phyloP scores from a whole-genome alignment of 2,888 invertebrate species.

The Polymixis lichenea region DNA sequence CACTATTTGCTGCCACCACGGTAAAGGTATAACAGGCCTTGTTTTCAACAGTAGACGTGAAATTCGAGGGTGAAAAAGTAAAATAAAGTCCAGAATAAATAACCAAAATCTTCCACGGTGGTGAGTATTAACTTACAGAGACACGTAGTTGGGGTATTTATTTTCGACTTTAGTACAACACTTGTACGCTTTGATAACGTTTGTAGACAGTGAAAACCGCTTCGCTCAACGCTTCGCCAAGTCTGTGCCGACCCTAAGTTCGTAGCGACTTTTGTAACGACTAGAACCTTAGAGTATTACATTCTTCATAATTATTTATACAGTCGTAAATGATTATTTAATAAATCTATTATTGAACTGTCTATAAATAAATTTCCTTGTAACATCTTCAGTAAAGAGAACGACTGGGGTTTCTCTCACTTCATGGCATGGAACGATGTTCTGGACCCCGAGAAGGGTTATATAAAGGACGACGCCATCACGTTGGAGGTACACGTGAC shows the following conservation, averaged over 20 bases:
- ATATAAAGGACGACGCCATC: conserved; percentile 97
- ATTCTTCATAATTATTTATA: background rate
- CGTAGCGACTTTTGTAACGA: background rate
- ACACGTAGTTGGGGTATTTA: background rate
- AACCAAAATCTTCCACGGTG: background rate
- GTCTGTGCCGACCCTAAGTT: background rate
- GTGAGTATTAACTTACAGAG: too few relatives aligned
- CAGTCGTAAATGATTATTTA: background rate
- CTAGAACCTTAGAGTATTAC: background rate
- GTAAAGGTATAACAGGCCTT: too few relatives aligned
- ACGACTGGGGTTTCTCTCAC: conserved; percentile 99
- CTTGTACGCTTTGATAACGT: background rate
- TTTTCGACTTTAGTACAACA: background rate
- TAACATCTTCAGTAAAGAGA: conserved; percentile 90
- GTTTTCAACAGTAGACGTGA: too few relatives aligned
- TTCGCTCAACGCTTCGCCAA: background rate
- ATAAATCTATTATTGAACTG: background rate
- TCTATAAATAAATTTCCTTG: conserved; percentile 9
- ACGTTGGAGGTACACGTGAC: conserved; percentile 96
- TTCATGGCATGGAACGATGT: conserved; percentile 99
- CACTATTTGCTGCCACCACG: too few relatives aligned
- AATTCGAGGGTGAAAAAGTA: background rate
- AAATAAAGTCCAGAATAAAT: background rate
- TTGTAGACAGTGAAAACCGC: background rate
- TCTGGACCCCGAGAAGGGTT: conserved; percentile 97